A percentile compares a stretch with the other conserved stretches of the same genome.
phyloP scores from a whole-genome alignment of 2,797 vertebrate genomes.

The Rhynchotus rufescens region DNA sequence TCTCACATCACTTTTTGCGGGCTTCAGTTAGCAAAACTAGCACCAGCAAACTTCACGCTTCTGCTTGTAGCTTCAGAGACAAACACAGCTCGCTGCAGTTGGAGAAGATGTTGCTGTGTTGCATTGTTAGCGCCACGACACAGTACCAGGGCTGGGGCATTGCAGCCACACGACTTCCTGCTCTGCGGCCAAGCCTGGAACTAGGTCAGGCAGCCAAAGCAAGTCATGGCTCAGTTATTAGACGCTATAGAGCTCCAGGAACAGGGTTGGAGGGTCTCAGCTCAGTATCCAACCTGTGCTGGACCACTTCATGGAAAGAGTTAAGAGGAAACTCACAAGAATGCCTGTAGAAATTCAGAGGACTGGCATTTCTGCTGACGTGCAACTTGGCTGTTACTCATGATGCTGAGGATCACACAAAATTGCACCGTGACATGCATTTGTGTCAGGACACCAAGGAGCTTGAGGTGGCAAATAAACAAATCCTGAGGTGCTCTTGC shows the following conservation, averaged over 20 bases:
- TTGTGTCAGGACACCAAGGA: neutral
- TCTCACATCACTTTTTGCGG: constrained; percentile 69
- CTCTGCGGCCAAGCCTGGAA: neutral
- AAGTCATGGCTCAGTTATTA: neutral
- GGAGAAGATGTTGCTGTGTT: neutral
- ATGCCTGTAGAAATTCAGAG: neutral
- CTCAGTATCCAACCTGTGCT: neutral
- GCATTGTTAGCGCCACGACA: neutral
- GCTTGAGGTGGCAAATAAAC: neutral
- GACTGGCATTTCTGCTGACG: neutral
- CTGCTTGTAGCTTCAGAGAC: constrained; percentile 33
- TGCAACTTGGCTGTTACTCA: neutral
- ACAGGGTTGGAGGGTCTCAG: neutral
- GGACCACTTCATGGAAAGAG: neutral
- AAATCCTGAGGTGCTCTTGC: neutral
- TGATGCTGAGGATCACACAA: rapidly evolving
- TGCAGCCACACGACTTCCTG: neutral
- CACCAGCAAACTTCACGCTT: constrained; percentile 10
- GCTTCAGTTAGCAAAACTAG: constrained; percentile 42
- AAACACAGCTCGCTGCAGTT: neutral
- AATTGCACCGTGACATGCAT: neutral
- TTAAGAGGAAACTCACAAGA: neutral
- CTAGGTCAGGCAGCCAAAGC: neutral
- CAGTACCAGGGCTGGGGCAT: neutral
- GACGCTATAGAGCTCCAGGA: neutral